These are phyloP conservation scores for Hydrozoanthus gracilis DNA, from an alignment of 92 coral and sea anemone genomes.

Conservation along the genomic window DNA sequence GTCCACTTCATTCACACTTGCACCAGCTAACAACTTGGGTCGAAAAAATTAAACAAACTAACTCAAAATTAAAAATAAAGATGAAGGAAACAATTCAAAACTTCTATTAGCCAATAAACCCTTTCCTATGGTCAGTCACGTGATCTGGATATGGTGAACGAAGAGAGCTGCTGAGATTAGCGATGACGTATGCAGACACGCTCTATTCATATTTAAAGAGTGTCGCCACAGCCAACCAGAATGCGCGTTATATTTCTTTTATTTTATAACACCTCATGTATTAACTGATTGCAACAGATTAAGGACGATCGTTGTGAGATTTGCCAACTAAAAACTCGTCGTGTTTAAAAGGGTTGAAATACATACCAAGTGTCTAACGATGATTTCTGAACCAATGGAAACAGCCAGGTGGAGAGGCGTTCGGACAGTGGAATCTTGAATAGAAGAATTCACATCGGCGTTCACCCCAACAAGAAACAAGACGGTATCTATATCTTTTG, in stretches of 20 bases:
- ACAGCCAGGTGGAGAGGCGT: slow-evolving; percentile 96
- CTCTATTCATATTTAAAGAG: no score
- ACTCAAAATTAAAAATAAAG: background rate
- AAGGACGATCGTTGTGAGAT: no score
- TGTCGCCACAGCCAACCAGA: no score
- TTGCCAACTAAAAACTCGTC: no score
- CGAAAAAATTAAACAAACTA: background rate
- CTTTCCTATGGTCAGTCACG: no score
- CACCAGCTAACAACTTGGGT: slow-evolving; percentile 85
- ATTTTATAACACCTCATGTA: no score
- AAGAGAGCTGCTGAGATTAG: no score
- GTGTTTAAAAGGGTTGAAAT: background rate
- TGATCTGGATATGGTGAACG: no score
- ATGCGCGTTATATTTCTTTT: no score
- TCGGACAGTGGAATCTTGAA: slow-evolving; percentile 92
- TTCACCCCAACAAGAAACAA: slow-evolving; percentile 92
- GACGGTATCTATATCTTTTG: slow-evolving; percentile 89
- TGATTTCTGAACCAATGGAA: slow-evolving; percentile 87
- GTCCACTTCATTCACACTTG: slow-evolving; percentile 83
- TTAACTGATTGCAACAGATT: no score
- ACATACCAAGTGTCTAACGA: slow-evolving; percentile 95
- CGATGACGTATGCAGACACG: no score
- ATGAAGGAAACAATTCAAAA: background rate
- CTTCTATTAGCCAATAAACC: no score
- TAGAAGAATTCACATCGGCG: slow-evolving; percentile 84